A percentile compares a stretch with the other conserved stretches of the same genome.
Evolutionary conservation across 2,113 vertebrate genomes (phyloP).

Genomic region (Scartelaos histophorus): DNA sequence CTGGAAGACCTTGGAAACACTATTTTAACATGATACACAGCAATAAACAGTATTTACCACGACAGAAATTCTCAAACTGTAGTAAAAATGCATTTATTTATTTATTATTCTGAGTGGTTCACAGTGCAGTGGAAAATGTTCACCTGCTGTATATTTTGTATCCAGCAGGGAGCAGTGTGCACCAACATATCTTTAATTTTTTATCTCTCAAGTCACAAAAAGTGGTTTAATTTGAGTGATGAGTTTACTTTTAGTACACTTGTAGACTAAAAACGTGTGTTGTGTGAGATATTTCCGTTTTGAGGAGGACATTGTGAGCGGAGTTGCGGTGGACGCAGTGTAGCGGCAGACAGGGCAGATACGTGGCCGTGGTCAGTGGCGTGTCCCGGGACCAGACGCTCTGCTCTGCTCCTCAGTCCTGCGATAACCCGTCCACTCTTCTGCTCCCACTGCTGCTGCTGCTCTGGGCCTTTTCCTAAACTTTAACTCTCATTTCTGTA

Average conservation of each 20-base stretch:
- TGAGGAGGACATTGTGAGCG: too few relatives aligned
- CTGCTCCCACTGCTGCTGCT: conserved; percentile 19
- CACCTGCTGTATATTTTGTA: not conserved
- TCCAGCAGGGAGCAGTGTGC: conserved; percentile 46
- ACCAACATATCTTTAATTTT: not conserved
- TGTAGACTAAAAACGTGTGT: not conserved
- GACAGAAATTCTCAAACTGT: too few relatives aligned
- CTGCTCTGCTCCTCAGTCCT: conserved; percentile 44
- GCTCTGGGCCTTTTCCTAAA: conserved; percentile 40
- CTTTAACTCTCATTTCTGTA: conserved; percentile 27
- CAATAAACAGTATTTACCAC: too few relatives aligned
- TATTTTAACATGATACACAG: too few relatives aligned
- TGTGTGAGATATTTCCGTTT: not conserved
- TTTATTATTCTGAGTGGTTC: too few relatives aligned
- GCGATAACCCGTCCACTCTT: conserved; percentile 49
- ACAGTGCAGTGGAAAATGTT: not conserved
- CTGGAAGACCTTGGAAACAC: too few relatives aligned
- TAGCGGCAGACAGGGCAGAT: conserved; percentile 15
- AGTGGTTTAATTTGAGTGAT: conserved; percentile 34
- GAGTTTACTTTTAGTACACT: not conserved
- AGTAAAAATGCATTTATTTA: too few relatives aligned
- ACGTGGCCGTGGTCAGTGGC: conserved; percentile 73
- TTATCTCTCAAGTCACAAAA: conserved; percentile 16
- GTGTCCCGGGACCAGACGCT: conserved; percentile 60
- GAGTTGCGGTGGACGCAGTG: not conserved